Evolutionary conservation across 92 coral and sea anemone genomes (phyloP).

Genomic region (Parazoanthus darwini): DNA sequence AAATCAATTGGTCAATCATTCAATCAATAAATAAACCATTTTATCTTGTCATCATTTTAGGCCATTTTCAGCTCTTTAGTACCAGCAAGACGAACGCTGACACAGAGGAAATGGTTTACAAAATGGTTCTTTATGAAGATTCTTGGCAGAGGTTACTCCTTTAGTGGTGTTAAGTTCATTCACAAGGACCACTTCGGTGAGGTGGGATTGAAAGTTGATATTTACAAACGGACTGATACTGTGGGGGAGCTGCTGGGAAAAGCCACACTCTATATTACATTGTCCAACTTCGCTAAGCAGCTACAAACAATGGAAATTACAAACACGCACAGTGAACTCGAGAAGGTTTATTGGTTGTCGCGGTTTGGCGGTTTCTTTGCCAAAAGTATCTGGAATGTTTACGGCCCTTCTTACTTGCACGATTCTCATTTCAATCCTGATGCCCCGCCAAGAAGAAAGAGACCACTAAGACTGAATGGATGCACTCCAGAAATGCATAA

Average conservation of each 20-base stretch:
- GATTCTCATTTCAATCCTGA: conserved; percentile 16
- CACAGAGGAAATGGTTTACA: conserved; percentile 55
- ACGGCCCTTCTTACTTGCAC: conserved; percentile 43
- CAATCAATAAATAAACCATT: no score
- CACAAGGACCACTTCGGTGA: conserved; percentile 56
- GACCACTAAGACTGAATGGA: conserved; percentile 42
- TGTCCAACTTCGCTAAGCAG: conserved; percentile 54
- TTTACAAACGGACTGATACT: conserved; percentile 23
- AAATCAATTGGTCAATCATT: no score
- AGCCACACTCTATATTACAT: conserved; percentile 41
- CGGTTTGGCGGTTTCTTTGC: conserved; percentile 49
- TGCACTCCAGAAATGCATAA: conserved; percentile 39
- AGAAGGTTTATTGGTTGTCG: conserved; percentile 47
- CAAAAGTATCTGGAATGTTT: conserved; percentile 48
- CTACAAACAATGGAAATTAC: conserved; percentile 53
- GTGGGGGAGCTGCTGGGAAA: conserved; percentile 40
- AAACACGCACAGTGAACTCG: conserved; percentile 36
- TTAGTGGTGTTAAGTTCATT: conserved; percentile 53
- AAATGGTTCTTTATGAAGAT: conserved; percentile 48
- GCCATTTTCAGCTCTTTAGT: conserved; percentile 50
- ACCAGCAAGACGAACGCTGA: conserved; percentile 26
- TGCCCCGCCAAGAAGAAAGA: conserved; percentile 49
- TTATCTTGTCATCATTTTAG: conserved; percentile 1
- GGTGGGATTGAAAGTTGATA: conserved; percentile 44
- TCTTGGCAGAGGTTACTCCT: conserved; percentile 26